Conservation (phyloP, 2,888 invertebrate genomes). For the Drosophila multiciliata region DNA sequence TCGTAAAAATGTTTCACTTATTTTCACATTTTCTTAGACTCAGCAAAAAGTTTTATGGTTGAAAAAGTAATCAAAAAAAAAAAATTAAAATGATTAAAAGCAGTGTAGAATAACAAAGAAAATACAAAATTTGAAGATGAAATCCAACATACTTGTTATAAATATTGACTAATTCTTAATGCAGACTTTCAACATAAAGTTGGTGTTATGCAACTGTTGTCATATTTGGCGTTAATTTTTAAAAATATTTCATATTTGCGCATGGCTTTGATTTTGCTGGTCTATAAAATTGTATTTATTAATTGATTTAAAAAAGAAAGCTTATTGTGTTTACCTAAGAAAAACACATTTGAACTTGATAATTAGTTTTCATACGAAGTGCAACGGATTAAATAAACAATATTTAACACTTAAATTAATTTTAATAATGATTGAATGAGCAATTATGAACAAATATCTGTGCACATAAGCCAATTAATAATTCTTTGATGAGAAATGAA, state of each 20-base stretch:
- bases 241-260: slow-evolving; percentile 41
- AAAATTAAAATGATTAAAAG: neutral
- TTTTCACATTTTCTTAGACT: neutral
- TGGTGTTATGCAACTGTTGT: slow-evolving; percentile 39
- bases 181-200: neutral
- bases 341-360: slow-evolving; percentile 8
- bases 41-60: neutral
- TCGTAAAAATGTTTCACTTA: neutral
- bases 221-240: slow-evolving; percentile 33
- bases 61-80: neutral
- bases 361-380: slow-evolving; percentile 9
- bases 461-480: slow-evolving; percentile 7
- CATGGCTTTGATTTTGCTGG: slow-evolving; percentile 57
- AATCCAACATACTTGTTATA: neutral
- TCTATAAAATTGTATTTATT: slow-evolving; percentile 30
- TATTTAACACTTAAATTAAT: slow-evolving; percentile 1
- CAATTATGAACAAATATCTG: slow-evolving; percentile 14
- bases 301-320: slow-evolving; percentile 16
- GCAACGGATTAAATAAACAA: slow-evolving; percentile 2
- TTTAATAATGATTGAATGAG: slow-evolving; percentile 6
- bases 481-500: slow-evolving; percentile 2
- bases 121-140: neutral
- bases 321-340: neutral
- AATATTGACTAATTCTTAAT: neutral
- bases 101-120: neutral